Percentiles rank a stretch among this genome's conserved stretches.
phyloP scores from a whole-genome alignment of 2,888 invertebrate species.

The Chorisops tibialis region DNA sequence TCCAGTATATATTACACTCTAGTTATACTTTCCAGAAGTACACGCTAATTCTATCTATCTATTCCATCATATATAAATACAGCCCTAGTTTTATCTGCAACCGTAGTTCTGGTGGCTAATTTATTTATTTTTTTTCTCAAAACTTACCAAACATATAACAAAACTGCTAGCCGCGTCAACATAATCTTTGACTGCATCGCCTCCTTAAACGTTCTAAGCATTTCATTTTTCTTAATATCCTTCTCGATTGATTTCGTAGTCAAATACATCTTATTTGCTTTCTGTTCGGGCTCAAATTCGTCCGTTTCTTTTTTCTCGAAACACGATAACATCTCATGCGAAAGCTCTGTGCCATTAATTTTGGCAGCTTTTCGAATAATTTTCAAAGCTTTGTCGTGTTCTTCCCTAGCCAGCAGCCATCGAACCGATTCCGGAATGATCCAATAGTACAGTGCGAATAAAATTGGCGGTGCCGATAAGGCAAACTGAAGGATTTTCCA shows the following conservation, averaged over 20 bases:
- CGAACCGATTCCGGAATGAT: slow-evolving; percentile 64
- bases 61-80: too few relatives aligned
- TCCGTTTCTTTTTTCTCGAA: slow-evolving; percentile 45
- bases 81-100: neutral
- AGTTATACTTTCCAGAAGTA: too few relatives aligned
- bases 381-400: slow-evolving; percentile 55
- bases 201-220: slow-evolving; percentile 50
- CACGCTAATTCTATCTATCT: too few relatives aligned
- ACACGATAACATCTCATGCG: slow-evolving; percentile 50
- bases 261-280: neutral
- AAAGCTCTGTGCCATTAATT: slow-evolving; percentile 55
- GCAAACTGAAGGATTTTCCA: slow-evolving; percentile 60
- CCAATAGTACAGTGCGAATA: slow-evolving; percentile 62
- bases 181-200: slow-evolving; percentile 53
- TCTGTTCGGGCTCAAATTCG: slow-evolving; percentile 1
- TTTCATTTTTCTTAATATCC: slow-evolving; percentile 41
- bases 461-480: slow-evolving; percentile 59
- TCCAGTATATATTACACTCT: too few relatives aligned
- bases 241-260: neutral
- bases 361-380: slow-evolving; percentile 59
- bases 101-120: neutral
- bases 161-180: slow-evolving; percentile 51
- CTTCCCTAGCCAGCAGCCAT: slow-evolving; percentile 61
- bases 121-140: too few relatives aligned
- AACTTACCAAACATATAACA: slow-evolving; percentile 55